Evolutionary conservation across 2,113 vertebrate species (phyloP).

Genomic region (Takifugu bimaculatus): DNA sequence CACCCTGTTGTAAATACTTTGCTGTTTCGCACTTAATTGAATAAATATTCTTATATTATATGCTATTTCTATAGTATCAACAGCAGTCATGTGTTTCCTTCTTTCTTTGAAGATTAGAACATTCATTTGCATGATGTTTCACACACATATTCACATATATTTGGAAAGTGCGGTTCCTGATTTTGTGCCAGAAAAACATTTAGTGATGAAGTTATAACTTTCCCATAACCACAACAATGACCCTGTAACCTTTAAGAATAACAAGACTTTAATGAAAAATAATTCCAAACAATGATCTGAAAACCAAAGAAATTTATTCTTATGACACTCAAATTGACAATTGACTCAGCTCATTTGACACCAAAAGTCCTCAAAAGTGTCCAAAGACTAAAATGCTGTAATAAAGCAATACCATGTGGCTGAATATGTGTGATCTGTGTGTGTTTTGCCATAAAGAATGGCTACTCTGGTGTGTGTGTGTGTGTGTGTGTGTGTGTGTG

Average conservation of each 20-base stretch:
- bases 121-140: too few relatives aligned
- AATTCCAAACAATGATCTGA: neutral
- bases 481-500: constrained; percentile 25
- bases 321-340: neutral
- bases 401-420: constrained; percentile 17
- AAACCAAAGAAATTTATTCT: neutral
- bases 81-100: too few relatives aligned
- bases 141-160: too few relatives aligned
- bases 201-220: neutral
- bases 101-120: too few relatives aligned
- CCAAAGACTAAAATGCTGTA: neutral
- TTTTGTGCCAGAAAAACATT: neutral
- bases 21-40: constrained; percentile 79
- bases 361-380: too few relatives aligned
- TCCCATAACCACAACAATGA: too few relatives aligned
- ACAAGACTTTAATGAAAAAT: neutral
- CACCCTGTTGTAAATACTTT: constrained; percentile 76
- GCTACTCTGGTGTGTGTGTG: constrained; percentile 1
- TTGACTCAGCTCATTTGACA: too few relatives aligned
- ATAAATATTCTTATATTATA: constrained; percentile 83
- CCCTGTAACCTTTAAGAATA: too few relatives aligned
- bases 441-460: neutral
- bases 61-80: constrained; percentile 54
- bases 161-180: neutral
- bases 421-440: neutral